Conservation (phyloP, 2,888 invertebrate species). For the Listrodromus nycthemerus region DNA sequence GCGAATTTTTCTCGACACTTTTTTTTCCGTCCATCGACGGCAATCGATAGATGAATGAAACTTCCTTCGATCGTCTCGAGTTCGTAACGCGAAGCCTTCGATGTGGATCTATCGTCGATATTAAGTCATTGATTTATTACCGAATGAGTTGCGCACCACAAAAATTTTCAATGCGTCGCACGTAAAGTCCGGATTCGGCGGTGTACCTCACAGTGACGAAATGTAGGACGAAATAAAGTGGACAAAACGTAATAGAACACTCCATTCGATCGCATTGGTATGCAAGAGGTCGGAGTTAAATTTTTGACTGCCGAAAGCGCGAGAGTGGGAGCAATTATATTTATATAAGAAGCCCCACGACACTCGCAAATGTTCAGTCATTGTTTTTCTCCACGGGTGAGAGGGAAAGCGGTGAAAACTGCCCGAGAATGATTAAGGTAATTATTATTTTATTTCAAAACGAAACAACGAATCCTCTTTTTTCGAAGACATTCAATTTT, state of each 20-base stretch:
- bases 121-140: neutral
- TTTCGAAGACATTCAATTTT: neutral
- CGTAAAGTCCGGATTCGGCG: conserved; percentile 28
- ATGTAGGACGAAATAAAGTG: conserved; percentile 47
- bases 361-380: conserved; percentile 57
- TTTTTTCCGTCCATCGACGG: neutral
- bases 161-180: conserved; percentile 50
- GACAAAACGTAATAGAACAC: conserved; percentile 57
- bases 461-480: neutral
- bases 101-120: neutral
- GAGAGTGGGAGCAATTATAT: conserved; percentile 39
- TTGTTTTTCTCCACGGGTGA: conserved; percentile 30
- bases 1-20: too few species aligned
- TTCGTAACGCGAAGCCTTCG: neutral
- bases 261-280: conserved; percentile 57
- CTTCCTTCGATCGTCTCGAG: neutral
- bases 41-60: conserved; percentile 25
- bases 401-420: neutral
- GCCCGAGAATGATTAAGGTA: conserved; percentile 50
- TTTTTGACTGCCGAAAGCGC: conserved; percentile 45
- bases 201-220: conserved; percentile 48
- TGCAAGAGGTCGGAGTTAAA: conserved; percentile 54
- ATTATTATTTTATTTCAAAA: neutral
- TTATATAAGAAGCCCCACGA: conserved; percentile 56
- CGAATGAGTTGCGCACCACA: conserved; percentile 1